Conservation (phyloP, 2,888 invertebrate genomes). For the Lacanobia oleracea region DNA sequence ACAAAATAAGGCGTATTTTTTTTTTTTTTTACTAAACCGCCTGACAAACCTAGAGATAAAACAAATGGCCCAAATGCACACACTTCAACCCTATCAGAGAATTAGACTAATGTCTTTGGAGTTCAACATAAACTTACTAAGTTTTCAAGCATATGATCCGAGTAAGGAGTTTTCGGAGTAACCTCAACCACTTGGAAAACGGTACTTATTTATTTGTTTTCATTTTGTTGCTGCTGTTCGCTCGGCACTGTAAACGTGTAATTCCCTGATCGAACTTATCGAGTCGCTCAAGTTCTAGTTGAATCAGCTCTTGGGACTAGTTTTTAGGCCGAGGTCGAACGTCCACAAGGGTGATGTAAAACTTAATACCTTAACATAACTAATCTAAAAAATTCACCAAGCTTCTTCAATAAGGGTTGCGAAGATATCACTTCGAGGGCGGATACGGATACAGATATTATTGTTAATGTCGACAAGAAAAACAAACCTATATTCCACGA, state of each 20-base stretch:
- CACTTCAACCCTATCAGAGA: constrained; percentile 17
- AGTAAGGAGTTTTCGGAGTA: constrained; percentile 32
- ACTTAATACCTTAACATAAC: constrained; percentile 40
- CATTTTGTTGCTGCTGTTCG: constrained; percentile 43
- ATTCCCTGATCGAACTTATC: constrained; percentile 57
- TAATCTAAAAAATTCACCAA: constrained; percentile 28
- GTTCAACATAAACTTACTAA: constrained; percentile 29
- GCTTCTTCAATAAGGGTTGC: constrained; percentile 22
- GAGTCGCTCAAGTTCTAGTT: constrained; percentile 57
- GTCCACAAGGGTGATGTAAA: constrained; percentile 40
- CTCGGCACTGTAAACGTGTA: constrained; percentile 37
- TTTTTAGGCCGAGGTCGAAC: constrained; percentile 40
- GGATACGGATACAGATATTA: constrained; percentile 53
- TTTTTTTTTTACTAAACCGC: neutral
- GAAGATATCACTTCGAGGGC: constrained; percentile 21
- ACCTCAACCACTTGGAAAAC: constrained; percentile 32
- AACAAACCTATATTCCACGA: constrained; percentile 73
- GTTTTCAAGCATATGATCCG: constrained; percentile 39
- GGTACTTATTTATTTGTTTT: constrained; percentile 37
- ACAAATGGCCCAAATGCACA: neutral
- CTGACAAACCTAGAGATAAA: neutral
- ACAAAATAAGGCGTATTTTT: neutral
- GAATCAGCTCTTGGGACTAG: constrained; percentile 49
- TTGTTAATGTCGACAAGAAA: constrained; percentile 65
- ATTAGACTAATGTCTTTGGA: constrained; percentile 39